Conservation (phyloP, 2,888 invertebrate species). For the Spodoptera exigua region DNA sequence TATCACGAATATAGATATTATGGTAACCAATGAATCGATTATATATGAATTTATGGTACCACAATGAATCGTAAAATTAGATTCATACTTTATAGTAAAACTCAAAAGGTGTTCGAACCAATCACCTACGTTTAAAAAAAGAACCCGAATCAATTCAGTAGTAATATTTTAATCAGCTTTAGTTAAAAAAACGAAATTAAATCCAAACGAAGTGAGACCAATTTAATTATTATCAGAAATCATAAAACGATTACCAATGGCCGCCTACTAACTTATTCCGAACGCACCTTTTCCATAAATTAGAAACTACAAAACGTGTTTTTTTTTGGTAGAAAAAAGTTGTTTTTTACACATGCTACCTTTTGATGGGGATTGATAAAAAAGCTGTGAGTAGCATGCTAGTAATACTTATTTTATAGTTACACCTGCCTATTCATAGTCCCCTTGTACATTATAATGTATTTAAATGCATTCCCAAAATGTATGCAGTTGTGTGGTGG, state of each 20-base stretch:
- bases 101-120: too few relatives aligned
- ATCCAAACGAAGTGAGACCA: constrained; percentile 32
- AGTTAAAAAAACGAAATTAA: constrained; percentile 29
- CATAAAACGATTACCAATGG: constrained; percentile 26
- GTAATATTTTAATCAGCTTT: neutral
- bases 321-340: constrained; percentile 33
- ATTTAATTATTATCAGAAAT: constrained; percentile 28
- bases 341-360: constrained; percentile 18
- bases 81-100: too few relatives aligned
- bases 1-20: too few relatives aligned
- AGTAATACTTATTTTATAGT: constrained; percentile 75
- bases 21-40: too few relatives aligned
- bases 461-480: constrained; percentile 83
- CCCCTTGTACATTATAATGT: constrained; percentile 78
- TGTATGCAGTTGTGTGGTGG: constrained; percentile 61
- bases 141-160: neutral
- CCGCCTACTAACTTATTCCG: constrained; percentile 39
- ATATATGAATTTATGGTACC: too few relatives aligned
- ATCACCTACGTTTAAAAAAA: too few relatives aligned
- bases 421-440: constrained; percentile 78
- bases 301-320: constrained; percentile 36
- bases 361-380: constrained; percentile 53
- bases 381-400: constrained; percentile 71
- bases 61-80: too few relatives aligned
- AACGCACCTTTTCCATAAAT: constrained; percentile 52